phyloP scores from a whole-genome alignment of 1,140 invertebrate species.

The Temnothorax nylanderi region DNA sequence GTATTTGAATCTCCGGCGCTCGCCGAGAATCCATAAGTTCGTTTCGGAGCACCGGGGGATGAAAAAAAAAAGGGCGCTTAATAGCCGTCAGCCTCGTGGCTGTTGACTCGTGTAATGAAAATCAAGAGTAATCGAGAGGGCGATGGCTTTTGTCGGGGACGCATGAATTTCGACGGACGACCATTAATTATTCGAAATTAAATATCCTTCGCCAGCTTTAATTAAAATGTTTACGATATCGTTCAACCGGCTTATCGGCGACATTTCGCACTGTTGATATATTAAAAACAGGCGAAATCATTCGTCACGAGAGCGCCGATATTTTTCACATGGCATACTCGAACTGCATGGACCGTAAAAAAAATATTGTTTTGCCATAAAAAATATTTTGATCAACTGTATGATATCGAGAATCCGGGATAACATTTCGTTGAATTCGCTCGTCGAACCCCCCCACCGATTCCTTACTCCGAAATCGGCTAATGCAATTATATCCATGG shows the following conservation, averaged over 20 bases:
- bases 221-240: conserved; percentile 84
- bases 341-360: not conserved
- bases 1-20: conserved; percentile 46
- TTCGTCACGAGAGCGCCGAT: conserved; percentile 62
- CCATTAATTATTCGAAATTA: conserved; percentile 84
- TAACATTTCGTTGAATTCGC: not conserved
- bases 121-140: conserved; percentile 79
- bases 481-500: conserved; percentile 78
- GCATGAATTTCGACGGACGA: conserved; percentile 77
- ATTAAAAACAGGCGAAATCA: conserved; percentile 70
- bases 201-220: conserved; percentile 82
- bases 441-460: not conserved
- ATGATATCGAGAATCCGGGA: not conserved
- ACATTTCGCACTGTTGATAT: conserved; percentile 66
- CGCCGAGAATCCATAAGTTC: conserved; percentile 61
- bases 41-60: conserved; percentile 54
- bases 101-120: conserved; percentile 76
- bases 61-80: conserved; percentile 68
- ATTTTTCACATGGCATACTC: not conserved
- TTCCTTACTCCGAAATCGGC: conserved; percentile 69
- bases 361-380: not conserved
- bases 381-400: not conserved
- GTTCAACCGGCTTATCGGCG: conserved; percentile 63
- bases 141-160: conserved; percentile 74
- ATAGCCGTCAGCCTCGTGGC: conserved; percentile 70